Conservation (phyloP, 2,888 invertebrate species). For the Drosophila pullipes region DNA sequence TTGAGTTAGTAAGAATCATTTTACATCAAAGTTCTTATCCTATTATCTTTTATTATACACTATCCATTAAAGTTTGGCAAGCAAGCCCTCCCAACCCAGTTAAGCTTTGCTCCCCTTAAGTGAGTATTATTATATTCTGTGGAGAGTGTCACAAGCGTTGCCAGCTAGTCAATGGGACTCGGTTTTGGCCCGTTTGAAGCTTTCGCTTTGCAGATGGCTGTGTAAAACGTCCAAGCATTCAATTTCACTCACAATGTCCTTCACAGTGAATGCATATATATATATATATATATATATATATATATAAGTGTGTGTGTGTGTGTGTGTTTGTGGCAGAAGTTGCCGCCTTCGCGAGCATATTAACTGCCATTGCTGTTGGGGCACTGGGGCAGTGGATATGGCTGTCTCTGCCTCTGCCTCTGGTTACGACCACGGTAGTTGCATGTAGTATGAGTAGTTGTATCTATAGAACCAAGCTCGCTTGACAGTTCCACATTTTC, state of each 20-base stretch:
- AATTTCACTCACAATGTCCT: constrained; percentile 72
- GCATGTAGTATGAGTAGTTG: constrained; percentile 62
- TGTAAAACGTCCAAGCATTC: constrained; percentile 58
- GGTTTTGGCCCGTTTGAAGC: neutral
- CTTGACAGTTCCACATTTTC: constrained; percentile 69
- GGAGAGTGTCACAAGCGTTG: neutral
- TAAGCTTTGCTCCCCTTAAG: neutral
- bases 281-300: constrained; percentile 13
- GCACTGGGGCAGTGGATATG: constrained; percentile 28
- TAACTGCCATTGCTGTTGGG: constrained; percentile 47
- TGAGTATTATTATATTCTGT: neutral
- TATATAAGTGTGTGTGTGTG: neutral
- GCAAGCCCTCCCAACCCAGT: neutral
- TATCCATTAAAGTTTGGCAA: neutral
- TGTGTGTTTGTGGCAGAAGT: constrained; percentile 19
- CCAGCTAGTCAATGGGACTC: constrained; percentile 9
- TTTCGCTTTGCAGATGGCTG: constrained; percentile 17
- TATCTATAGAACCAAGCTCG: constrained; percentile 50
- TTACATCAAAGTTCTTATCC: neutral
- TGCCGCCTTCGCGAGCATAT: constrained; percentile 52
- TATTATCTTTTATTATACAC: neutral
- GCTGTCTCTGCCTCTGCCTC: neutral
- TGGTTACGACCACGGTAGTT: constrained; percentile 15
- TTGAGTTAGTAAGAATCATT: neutral
- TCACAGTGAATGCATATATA: constrained; percentile 57